Conservation (phyloP, 2,888 invertebrate species). For the Cosmopolites sordidus region DNA sequence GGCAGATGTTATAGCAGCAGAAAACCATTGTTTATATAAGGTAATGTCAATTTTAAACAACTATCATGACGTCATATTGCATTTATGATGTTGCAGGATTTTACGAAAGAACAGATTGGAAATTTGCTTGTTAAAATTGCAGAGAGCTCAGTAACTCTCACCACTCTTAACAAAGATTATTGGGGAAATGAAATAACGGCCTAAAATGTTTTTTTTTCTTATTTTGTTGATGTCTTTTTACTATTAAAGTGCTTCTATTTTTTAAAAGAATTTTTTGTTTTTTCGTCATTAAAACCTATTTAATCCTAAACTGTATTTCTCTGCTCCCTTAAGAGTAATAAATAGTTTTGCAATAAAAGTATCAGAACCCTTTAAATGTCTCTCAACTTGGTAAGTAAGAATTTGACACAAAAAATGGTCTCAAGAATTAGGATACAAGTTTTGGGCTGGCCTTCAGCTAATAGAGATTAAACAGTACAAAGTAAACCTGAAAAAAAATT, state of each 20-base stretch:
- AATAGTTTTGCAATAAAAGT: no score
- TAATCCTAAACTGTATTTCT: no score
- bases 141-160: slow-evolving; percentile 70
- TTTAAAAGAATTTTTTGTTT: no score
- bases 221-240: neutral
- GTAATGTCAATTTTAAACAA: slow-evolving; percentile 47
- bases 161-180: slow-evolving; percentile 77
- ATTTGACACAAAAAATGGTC: no score
- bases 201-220: slow-evolving; percentile 9
- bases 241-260: neutral
- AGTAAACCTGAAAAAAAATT: slow-evolving; percentile 10
- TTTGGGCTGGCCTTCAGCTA: no score
- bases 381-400: no score
- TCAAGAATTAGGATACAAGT: no score
- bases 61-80: no score
- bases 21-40: slow-evolving; percentile 74
- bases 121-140: slow-evolving; percentile 73
- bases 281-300: no score
- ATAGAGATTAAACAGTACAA: no score
- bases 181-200: slow-evolving; percentile 55
- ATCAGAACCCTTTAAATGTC: no score
- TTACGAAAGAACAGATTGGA: slow-evolving; percentile 69
- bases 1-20: slow-evolving; percentile 74
- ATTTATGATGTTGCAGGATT: slow-evolving; percentile 55
- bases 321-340: no score